These are phyloP conservation scores for western clawed frog (Xenopus tropicalis) DNA, from an alignment of 2,113 vertebrate genomes.

Conservation along the genomic window DNA sequence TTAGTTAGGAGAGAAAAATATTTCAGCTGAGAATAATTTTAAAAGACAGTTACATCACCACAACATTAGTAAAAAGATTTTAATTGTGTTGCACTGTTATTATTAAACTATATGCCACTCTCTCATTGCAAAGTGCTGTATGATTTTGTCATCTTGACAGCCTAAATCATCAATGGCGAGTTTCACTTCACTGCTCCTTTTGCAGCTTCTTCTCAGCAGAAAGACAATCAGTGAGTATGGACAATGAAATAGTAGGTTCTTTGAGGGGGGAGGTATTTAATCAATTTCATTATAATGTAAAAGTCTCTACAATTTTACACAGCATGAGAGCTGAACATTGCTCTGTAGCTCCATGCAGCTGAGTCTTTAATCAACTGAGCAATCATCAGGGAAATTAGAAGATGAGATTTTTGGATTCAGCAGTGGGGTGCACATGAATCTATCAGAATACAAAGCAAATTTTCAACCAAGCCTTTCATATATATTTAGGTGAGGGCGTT, in stretches of 20 bases:
- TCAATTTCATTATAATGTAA: conserved; percentile 32
- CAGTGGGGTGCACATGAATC: conserved; percentile 17
- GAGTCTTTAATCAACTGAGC: conserved; percentile 41
- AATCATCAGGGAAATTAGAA: conserved; percentile 41
- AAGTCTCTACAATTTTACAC: conserved; percentile 39
- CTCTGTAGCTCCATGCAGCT: conserved; percentile 25
- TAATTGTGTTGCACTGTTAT: not conserved
- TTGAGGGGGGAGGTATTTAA: conserved; percentile 32
- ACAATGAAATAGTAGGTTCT: conserved; percentile 26
- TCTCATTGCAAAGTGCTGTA: conserved; percentile 15
- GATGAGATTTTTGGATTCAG: conserved; percentile 27
- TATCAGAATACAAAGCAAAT: conserved; percentile 8
- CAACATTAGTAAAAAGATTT: not conserved
- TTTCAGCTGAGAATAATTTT: no score
- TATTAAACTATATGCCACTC: conserved; percentile 5
- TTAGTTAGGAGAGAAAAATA: no score
- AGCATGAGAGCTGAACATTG: conserved; percentile 37
- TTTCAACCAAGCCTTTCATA: not conserved
- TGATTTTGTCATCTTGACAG: conserved; percentile 14
- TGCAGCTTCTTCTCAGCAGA: conserved; percentile 12
- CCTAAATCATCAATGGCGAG: conserved; percentile 13
- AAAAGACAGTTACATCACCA: not conserved
- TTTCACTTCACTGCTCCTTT: conserved; percentile 13
- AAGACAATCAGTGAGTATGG: conserved; percentile 29
- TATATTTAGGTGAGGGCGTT: not conserved